These are phyloP conservation scores for Molanna angustata DNA, from an alignment of 2,888 invertebrate genomes.

Conservation along the genomic window DNA sequence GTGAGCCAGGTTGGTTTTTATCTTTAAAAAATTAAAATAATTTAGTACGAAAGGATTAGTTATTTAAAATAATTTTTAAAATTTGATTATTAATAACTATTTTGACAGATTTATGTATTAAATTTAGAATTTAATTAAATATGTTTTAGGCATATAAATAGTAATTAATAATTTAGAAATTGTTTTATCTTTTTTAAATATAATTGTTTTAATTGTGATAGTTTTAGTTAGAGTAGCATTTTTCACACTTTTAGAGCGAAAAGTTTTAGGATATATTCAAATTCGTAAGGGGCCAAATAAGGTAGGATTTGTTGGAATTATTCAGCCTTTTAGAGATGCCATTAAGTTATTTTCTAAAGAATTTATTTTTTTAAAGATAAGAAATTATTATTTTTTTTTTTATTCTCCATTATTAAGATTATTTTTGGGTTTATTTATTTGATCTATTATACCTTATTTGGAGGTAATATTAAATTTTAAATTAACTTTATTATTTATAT, in stretches of 20 bases:
- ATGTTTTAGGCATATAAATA: conserved; percentile 55
- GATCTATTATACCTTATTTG: conserved; percentile 58
- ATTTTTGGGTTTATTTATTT: conserved; percentile 58
- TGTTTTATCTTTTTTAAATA: conserved; percentile 44
- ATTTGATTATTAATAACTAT: conserved; percentile 41
- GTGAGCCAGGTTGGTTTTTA: conserved; percentile 85
- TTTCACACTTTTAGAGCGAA: conserved; percentile 71
- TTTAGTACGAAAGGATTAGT: conserved; percentile 77
- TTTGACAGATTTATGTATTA: conserved; percentile 69
- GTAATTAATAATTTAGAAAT: conserved; percentile 52
- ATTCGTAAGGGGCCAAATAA: conserved; percentile 74
- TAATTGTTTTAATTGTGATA: conserved; percentile 56
- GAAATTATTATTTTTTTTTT: conserved; percentile 62
- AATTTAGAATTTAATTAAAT: conserved; percentile 66
- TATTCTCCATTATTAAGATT: conserved; percentile 58
- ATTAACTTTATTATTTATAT: conserved; percentile 62
- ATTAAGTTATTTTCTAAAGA: conserved; percentile 71
- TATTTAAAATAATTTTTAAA: conserved; percentile 28
- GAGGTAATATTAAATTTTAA: conserved; percentile 55
- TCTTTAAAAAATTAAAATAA: conserved; percentile 58
- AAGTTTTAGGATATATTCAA: conserved; percentile 69
- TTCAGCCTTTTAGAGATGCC: conserved; percentile 71
- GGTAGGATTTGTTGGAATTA: conserved; percentile 59
- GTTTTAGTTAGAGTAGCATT: conserved; percentile 66
- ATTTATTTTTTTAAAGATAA: conserved; percentile 53